Percentiles rank a stretch among this genome's conserved stretches.
phyloP scores from a whole-genome alignment of 2,888 invertebrate genomes.

The Drosophila engyochracea region DNA sequence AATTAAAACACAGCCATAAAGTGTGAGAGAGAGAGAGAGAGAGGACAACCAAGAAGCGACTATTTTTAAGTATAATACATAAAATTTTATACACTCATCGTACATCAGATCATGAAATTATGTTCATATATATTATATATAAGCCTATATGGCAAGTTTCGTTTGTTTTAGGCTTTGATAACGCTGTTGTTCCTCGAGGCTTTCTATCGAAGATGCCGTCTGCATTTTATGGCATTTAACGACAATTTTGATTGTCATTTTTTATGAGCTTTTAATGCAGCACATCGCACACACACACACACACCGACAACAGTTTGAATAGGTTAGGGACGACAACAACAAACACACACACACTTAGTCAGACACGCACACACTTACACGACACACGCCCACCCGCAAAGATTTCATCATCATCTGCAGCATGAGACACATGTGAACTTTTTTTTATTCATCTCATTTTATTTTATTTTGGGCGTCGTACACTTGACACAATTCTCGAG shows the following conservation, averaged over 20 bases:
- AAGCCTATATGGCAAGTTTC: slow-evolving; percentile 43
- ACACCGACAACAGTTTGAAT: slow-evolving; percentile 17
- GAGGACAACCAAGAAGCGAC: slow-evolving; percentile 49
- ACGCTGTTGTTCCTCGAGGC: slow-evolving; percentile 10
- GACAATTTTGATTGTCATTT: slow-evolving; percentile 59
- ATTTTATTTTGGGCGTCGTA: slow-evolving; percentile 60
- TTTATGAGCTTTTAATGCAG: slow-evolving; percentile 61
- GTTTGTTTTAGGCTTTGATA: slow-evolving; percentile 49
- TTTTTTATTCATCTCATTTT: slow-evolving; percentile 19
- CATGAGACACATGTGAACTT: slow-evolving; percentile 37
- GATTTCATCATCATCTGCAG: slow-evolving; percentile 50
- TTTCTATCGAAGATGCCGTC: slow-evolving; percentile 27
- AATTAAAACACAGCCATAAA: slow-evolving; percentile 61
- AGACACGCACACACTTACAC: background rate
- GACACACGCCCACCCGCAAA: slow-evolving; percentile 48
- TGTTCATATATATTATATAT: slow-evolving; percentile 13
- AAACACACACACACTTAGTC: background rate
- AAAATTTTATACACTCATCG: slow-evolving; percentile 48
- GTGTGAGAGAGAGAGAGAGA: slow-evolving; percentile 22
- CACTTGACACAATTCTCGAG: slow-evolving; percentile 77
- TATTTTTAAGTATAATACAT: slow-evolving; percentile 58
- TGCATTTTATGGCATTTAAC: slow-evolving; percentile 63
- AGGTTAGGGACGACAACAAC: slow-evolving; percentile 35
- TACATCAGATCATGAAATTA: slow-evolving; percentile 37
- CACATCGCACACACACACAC: slow-evolving; percentile 8